Conservation (phyloP, 2,113 vertebrate species). For the Chloropsis hardwickii region DNA sequence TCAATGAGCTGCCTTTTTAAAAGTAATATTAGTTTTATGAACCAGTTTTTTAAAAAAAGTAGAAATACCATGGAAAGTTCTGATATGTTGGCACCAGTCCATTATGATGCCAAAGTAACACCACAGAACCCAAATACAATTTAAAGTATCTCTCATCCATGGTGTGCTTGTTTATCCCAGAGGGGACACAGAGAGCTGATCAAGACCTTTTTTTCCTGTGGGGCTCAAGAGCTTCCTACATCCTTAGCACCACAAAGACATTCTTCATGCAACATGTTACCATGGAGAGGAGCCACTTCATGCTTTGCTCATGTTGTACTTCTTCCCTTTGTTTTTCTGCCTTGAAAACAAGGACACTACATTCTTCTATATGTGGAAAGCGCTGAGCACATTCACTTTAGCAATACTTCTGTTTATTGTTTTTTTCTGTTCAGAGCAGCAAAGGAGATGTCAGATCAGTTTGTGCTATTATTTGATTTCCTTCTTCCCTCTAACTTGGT, state of each 20-base stretch:
- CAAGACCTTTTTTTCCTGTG: not conserved
- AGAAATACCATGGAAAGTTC: not conserved
- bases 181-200: not conserved
- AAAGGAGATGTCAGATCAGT: not conserved
- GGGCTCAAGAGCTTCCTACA: not conserved
- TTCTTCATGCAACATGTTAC: not conserved
- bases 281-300: slow-evolving; percentile 44
- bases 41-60: not conserved
- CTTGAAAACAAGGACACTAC: slow-evolving; percentile 30
- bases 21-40: not conserved
- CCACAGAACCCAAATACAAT: not conserved
- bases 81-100: not conserved
- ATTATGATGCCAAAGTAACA: not conserved
- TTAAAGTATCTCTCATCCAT: not conserved
- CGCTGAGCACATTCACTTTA: not conserved
- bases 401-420: not conserved
- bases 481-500: not conserved
- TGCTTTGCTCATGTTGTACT: not conserved
- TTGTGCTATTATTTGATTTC: not conserved
- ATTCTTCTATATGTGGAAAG: not conserved
- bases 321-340: slow-evolving; percentile 22
- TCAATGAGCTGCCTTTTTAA: not conserved
- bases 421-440: not conserved
- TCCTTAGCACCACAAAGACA: not conserved
- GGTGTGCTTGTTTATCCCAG: not conserved